Conservation (phyloP, 2,888 invertebrate species). For the Cactoblastis cactorum region DNA sequence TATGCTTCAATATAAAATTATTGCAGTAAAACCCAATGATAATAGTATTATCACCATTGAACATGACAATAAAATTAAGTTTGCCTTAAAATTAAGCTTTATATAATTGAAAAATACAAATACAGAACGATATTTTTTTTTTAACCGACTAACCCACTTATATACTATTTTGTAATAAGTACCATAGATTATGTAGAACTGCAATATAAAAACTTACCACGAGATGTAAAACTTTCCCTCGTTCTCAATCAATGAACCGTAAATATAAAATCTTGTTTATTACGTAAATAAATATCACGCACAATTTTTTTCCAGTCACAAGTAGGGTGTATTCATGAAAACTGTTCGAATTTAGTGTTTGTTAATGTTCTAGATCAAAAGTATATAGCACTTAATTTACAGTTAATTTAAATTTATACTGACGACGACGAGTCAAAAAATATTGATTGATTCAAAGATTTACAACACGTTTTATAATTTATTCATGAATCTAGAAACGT, state of each 20-base stretch:
- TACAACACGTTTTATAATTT: neutral
- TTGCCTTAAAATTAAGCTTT: no score
- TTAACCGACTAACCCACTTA: no score
- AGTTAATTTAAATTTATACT: neutral
- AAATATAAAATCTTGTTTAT: constrained; percentile 19
- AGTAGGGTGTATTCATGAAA: neutral
- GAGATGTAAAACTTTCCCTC: constrained; percentile 26
- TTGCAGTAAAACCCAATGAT: no score
- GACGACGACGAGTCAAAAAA: neutral
- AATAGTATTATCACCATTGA: no score
- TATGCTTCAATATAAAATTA: no score
- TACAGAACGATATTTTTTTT: no score
- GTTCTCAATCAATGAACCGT: constrained; percentile 10
- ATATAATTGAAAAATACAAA: no score
- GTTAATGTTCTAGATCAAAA: neutral
- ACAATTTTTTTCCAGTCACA: neutral
- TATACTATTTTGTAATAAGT: no score
- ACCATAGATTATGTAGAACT: no score
- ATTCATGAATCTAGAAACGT: neutral
- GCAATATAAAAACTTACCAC: no score
- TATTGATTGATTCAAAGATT: constrained; percentile 11
- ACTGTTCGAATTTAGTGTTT: neutral
- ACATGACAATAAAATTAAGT: no score
- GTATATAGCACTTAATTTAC: constrained; percentile 4
- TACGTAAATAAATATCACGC: constrained; percentile 27